Evolutionary conservation across 2,113 vertebrate species (phyloP).

Genomic region (Siniperca knerii): DNA sequence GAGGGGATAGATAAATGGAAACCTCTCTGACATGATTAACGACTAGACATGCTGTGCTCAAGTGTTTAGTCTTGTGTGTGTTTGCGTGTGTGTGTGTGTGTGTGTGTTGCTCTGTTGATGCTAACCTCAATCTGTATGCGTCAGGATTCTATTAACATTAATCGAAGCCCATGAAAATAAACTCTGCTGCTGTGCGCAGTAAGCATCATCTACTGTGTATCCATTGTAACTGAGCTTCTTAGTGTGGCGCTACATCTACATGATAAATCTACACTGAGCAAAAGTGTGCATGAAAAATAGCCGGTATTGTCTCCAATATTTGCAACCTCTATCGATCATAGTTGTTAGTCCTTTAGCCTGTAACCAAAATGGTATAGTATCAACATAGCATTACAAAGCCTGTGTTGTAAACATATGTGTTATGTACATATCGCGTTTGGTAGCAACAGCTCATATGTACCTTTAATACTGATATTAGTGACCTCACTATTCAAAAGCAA

Average conservation of each 20-base stretch:
- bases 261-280: conserved; percentile 26
- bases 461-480: neutral
- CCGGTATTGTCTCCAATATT: neutral
- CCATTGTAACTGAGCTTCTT: neutral
- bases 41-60: conserved; percentile 11
- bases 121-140: conserved; percentile 13
- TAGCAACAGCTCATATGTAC: neutral
- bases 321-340: conserved; percentile 4
- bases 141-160: conserved; percentile 33
- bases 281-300: conserved; percentile 2
- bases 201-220: conserved; percentile 4
- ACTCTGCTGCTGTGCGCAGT: conserved; percentile 21
- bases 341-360: neutral
- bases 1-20: conserved; percentile 41
- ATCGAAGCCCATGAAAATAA: conserved; percentile 38
- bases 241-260: neutral
- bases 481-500: neutral
- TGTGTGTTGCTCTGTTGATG: conserved; percentile 1
- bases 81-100: neutral
- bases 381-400: neutral
- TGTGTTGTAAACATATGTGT: neutral
- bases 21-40: conserved; percentile 57
- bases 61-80: conserved; percentile 5
- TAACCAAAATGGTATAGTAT: neutral
- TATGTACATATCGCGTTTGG: neutral